These are phyloP conservation scores for Ptychochromis oligacanthus DNA, from an alignment of 2,113 vertebrate genomes.

Conservation along the genomic window DNA sequence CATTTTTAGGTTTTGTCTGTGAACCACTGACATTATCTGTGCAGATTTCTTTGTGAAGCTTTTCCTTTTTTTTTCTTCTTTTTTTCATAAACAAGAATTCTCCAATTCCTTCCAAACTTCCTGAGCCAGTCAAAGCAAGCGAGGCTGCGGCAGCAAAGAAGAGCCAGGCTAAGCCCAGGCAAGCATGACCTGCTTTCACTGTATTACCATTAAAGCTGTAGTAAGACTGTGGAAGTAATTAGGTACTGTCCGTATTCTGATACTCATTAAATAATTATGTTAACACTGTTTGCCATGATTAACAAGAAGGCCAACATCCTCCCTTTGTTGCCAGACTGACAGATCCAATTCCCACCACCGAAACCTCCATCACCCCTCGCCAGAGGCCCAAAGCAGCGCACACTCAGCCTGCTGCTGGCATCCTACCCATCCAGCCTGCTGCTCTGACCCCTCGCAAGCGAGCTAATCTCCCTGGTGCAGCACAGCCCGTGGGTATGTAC, in stretches of 20 bases:
- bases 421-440: conserved; percentile 94
- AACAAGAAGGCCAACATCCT: conserved; percentile 34
- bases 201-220: conserved; percentile 31
- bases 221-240: conserved; percentile 38
- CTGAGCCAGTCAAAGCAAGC: conserved; percentile 95
- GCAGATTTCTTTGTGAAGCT: neutral
- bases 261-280: conserved; percentile 47
- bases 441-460: conserved; percentile 95
- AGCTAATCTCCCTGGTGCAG: conserved; percentile 80
- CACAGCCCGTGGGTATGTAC: conserved; percentile 84
- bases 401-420: conserved; percentile 90
- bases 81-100: conserved; percentile 84
- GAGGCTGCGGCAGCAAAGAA: conserved; percentile 98
- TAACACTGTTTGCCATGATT: conserved; percentile 38
- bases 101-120: conserved; percentile 91
- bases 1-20: neutral
- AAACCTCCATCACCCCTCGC: conserved; percentile 97
- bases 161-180: conserved; percentile 93
- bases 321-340: conserved; percentile 84
- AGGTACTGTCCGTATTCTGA: conserved; percentile 18
- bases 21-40: neutral
- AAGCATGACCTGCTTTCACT: conserved; percentile 47
- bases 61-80: neutral
- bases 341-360: conserved; percentile 95
- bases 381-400: conserved; percentile 98